Evolutionary conservation across 2,113 vertebrate genomes (phyloP).

Genomic region (Lophotis ruficrista): DNA sequence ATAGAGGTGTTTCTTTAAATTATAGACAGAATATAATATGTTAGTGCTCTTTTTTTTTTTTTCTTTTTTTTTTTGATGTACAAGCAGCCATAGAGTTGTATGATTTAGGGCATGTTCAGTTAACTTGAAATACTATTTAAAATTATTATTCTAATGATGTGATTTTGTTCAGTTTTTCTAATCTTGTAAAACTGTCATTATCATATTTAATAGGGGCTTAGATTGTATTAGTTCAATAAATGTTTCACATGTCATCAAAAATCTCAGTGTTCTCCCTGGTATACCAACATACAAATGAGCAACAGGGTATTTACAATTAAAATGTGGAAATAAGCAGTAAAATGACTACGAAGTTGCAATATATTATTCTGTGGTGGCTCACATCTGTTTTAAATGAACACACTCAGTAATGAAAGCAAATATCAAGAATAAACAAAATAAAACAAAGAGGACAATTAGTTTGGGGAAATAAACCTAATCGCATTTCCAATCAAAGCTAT

Average conservation of each 20-base stretch:
- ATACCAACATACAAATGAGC: not conserved
- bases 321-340: slow-evolving; percentile 5
- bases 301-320: not conserved
- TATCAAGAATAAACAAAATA: not conserved
- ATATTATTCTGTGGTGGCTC: not conserved
- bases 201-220: not conserved
- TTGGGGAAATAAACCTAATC: not conserved
- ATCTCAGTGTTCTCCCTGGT: not conserved
- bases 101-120: not conserved
- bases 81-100: not conserved
- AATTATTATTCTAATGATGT: not conserved
- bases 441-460: not conserved
- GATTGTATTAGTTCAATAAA: not conserved
- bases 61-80: not conserved
- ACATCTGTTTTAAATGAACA: slow-evolving; percentile 1
- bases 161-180: not conserved
- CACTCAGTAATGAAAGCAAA: not conserved
- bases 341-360: not conserved
- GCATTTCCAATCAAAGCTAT: not conserved
- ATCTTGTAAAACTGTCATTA: not conserved
- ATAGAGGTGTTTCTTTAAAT: not conserved
- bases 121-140: not conserved
- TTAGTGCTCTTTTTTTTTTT: not conserved
- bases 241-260: slow-evolving; percentile 2
- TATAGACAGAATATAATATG: not conserved